These are phyloP conservation scores for Crocidura indochinensis DNA, from an alignment of 2,797 vertebrate species.

Conservation along the genomic window DNA sequence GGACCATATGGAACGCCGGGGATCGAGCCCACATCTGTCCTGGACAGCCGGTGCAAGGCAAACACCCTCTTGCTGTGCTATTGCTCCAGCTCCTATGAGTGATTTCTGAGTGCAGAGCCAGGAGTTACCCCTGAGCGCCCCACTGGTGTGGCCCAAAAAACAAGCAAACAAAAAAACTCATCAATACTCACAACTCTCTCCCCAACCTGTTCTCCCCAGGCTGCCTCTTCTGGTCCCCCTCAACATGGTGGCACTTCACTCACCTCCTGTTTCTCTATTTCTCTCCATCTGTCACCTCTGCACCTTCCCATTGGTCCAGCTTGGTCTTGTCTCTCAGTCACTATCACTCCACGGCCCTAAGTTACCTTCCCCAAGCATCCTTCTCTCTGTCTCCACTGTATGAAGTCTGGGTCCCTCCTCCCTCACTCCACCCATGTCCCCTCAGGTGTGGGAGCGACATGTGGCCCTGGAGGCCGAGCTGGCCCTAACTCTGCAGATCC, in stretches of 20 bases:
- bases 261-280: neutral
- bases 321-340: neutral
- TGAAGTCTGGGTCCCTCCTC: neutral
- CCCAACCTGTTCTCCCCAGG: neutral
- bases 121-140: too few species aligned
- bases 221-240: neutral
- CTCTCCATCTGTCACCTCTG: neutral
- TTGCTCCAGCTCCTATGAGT: too few species aligned
- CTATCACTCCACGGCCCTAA: neutral
- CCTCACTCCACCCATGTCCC: neutral
- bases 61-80: too few species aligned
- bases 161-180: too few species aligned
- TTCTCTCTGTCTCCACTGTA: neutral
- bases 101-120: too few species aligned
- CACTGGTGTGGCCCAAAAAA: too few species aligned
- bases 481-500: neutral
- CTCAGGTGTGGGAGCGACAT: conserved; percentile 16
- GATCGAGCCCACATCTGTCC: too few species aligned
- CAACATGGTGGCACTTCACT: neutral
- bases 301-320: neutral
- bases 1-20: too few species aligned
- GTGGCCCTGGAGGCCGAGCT: neutral
- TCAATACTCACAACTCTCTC: neutral
- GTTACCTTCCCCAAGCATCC: neutral
- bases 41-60: too few species aligned